Base-by-base conservation (phyloP, 2,888 invertebrate species). In the Trachelus tabidus region DNA sequence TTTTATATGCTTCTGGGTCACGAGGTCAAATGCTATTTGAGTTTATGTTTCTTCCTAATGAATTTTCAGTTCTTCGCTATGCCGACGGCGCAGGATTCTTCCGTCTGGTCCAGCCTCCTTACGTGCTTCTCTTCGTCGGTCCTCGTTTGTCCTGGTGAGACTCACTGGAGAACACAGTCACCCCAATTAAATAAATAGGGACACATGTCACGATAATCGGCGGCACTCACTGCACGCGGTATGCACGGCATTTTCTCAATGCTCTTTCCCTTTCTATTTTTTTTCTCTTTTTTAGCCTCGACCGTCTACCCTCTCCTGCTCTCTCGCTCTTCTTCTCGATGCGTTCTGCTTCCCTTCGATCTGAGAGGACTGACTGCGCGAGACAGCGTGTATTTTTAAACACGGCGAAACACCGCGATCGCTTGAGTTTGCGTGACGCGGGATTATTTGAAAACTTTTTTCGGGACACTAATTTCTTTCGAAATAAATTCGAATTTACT, bases 181-280 rank as follows among this genome's bases (percentile, higher is more conserved):
- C 71, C 34, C 71, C 71, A 34, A 71, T 71, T 34, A 34, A 71
- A 71, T 34, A 34, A 71, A 71, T 31, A 71, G 71, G 34, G 34
- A 71, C 71, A 34, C 71, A 34, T 34, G 33, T 71, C 71, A 34
- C 31, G 71, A 71, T 31, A 34, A 71, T 71, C 71, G 71, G 71
- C 71, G 71, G 71, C 71, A 34, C 71, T 31, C 71, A 34, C 33
- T 31, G 71, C 31, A 12, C 71, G 31, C 31, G 71, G 71, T 34
- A 71, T 71, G 56, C 9, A 56, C 56, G 56, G 56, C 56, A 56
- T 56, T 56, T 56, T 56, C 56, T 56, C 56, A 23, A 56, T 56
- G 56, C 23, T 56, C 56, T 56, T 56, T 56, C 56, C 56, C 56
- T 23, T 56, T 56, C 56, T 56, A 9, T 1, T 40, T 15, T 40